Percentiles rank a stretch among this genome's conserved stretches.
Conservation (phyloP, 2,888 invertebrate species). For the Leptinotarsa peninsularis region DNA sequence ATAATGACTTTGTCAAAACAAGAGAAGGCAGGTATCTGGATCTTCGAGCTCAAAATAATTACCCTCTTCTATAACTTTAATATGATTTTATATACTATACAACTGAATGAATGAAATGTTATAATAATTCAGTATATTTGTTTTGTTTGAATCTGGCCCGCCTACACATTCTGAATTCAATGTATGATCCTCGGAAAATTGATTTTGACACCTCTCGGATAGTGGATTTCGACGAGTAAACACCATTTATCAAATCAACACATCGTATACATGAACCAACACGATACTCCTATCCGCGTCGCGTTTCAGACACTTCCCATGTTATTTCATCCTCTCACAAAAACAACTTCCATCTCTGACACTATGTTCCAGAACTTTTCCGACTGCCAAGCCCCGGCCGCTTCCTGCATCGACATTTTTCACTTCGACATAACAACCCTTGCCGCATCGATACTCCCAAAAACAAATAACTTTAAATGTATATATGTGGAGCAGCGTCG, state of each 20-base stretch:
- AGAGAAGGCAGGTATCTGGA: no score
- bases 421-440: constrained; percentile 42
- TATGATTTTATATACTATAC: no score
- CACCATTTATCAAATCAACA: background rate
- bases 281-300: background rate
- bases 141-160: no score
- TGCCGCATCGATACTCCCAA: constrained; percentile 53
- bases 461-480: constrained; percentile 58
- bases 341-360: constrained; percentile 32
- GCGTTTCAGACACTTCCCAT: background rate
- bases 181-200: no score
- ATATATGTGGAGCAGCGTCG: constrained; percentile 46
- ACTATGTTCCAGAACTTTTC: constrained; percentile 33
- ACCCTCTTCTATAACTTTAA: no score
- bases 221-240: background rate
- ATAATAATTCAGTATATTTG: no score
- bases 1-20: no score
- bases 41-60: no score
- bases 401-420: constrained; percentile 36
- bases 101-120: no score
- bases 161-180: no score
- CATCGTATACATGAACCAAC: background rate
- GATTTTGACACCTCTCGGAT: no score
- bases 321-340: constrained; percentile 16
- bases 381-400: constrained; percentile 26